Conservation (phyloP, 2,797 vertebrate species). For the Antennarius maculatus region DNA sequence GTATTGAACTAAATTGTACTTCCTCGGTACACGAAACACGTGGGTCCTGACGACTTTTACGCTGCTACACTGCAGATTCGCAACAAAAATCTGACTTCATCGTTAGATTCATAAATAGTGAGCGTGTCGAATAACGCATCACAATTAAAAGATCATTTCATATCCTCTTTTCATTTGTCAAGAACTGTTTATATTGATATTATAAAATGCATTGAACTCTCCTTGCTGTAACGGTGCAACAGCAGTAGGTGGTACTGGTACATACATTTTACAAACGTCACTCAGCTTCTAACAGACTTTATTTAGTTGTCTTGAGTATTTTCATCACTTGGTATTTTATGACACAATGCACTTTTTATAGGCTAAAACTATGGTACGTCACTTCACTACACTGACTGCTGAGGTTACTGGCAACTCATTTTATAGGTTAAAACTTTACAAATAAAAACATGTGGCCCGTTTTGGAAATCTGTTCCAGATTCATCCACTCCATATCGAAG, state of each 20-base stretch:
- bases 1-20: not conserved
- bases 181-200: accelerated
- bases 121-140: accelerated
- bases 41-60: slow-evolving; percentile 41
- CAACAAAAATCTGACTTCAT: not conserved
- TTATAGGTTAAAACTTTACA: too few relatives aligned
- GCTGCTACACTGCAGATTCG: slow-evolving; percentile 73
- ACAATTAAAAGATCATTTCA: not conserved
- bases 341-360: not conserved
- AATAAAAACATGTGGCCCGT: too few relatives aligned
- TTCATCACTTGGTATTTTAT: not conserved
- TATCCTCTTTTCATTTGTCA: accelerated
- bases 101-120: accelerated
- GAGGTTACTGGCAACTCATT: too few relatives aligned
- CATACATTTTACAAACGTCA: not conserved
- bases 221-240: not conserved
- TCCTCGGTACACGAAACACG: slow-evolving; percentile 44
- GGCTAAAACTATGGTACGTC: not conserved
- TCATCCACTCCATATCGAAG: too few relatives aligned
- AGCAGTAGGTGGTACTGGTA: slow-evolving; percentile 41
- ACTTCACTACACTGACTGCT: too few relatives aligned
- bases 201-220: not conserved
- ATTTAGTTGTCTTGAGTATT: not conserved
- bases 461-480: too few relatives aligned
- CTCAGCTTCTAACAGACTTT: not conserved